Conservation (phyloP, 2,888 invertebrate genomes). For the Heterodera filipjevi region DNA sequence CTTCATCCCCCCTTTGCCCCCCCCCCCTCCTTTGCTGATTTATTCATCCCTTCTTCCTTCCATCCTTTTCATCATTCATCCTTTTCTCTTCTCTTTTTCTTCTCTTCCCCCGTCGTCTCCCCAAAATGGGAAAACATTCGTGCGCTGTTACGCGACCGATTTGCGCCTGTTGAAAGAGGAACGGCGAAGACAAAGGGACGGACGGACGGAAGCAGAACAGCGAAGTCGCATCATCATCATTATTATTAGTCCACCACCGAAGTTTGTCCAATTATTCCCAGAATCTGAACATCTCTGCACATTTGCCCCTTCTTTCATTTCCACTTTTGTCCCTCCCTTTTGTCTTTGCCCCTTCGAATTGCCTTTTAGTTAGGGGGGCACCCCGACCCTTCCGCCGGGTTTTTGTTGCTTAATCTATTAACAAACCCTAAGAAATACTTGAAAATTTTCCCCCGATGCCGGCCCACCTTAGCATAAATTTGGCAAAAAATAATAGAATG, state of each 20-base stretch:
- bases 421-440: too few species aligned
- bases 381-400: too few species aligned
- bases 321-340: not conserved
- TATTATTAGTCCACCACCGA: not conserved
- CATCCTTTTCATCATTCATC: not conserved
- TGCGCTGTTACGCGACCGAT: slow-evolving; percentile 7
- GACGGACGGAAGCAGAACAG: slow-evolving; percentile 9
- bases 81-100: not conserved
- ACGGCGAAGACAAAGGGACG: not conserved
- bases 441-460: not conserved
- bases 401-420: too few species aligned
- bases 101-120: not conserved
- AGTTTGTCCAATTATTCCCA: not conserved
- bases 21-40: not conserved
- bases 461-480: too few species aligned
- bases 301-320: not conserved
- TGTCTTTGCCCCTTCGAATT: not conserved
- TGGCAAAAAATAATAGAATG: too few species aligned
- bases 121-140: not conserved
- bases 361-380: too few species aligned
- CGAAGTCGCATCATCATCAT: not conserved
- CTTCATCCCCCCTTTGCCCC: not conserved
- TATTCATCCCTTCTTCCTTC: not conserved
- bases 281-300: not conserved
- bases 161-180: slow-evolving; percentile 6